Evolutionary conservation across 92 coral and sea anemone genomes (phyloP), one percentile per base, ranked within the genome.

Genomic region (Pocillopora meandrina): DNA sequence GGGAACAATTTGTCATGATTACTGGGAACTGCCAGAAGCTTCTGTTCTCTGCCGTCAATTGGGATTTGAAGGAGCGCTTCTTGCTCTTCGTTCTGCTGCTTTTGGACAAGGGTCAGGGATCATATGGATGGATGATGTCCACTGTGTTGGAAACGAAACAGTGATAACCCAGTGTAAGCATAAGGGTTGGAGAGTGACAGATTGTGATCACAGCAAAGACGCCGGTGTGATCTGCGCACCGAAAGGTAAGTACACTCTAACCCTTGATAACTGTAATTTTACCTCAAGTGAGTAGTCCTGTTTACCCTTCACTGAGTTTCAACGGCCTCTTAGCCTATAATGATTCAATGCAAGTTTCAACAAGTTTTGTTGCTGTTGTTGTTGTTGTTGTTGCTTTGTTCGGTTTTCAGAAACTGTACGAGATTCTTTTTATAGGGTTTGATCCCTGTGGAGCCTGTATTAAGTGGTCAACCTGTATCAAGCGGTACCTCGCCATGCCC

Each of bases 41-140:
- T 55, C 56, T 18, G 78, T 74, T 1, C 34, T 74, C 58, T 74
- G 78, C 11, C 62, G 63, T 20, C 64, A 74, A 34, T 63, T 74
- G 34, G 78, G 78, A 20, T 74, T 74, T 18, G 78, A 56, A n/a
- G 66, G 72, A 62, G 72, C 87, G 63, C n/a, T 74, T 49, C 20
- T 42, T 20, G 79, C 86, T 34, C 75, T 67, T 60, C 42, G 52
- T 49, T 13, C 35, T 34, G 84, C 84, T 19, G 75, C 64, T n/a
- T 86, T 34, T 71, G 89, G 89, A 12, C 17, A 26, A 71, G 89
- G 89, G 5, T 17, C 7, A 7, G 31, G 31, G 13, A 67, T 26
- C 18, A 69, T 69, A 23, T 69, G 73, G 73, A 5, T 69, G 73
- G 52, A 34, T 69, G 52, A 69, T 17, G 47, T 34, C 42, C 8